Evolutionary conservation across 1,140 invertebrate genomes (phyloP).

Genomic region (Asobara japonica): DNA sequence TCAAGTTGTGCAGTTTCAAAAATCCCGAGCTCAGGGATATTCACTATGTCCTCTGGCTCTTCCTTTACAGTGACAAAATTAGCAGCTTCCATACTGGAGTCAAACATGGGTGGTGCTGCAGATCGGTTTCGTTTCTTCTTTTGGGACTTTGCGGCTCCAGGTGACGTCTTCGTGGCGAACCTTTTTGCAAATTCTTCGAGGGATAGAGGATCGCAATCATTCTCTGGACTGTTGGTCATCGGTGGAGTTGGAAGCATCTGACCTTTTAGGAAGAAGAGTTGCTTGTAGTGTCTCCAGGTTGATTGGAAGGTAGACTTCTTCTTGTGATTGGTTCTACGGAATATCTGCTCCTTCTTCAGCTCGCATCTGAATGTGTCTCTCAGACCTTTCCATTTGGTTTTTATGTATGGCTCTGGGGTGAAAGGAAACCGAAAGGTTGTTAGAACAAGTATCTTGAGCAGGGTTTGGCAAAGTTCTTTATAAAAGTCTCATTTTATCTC

Average conservation of each 20-base stretch:
- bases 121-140: neutral
- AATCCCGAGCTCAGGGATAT: too few species aligned
- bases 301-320: constrained; percentile 57
- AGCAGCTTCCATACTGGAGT: neutral
- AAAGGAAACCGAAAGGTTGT: neutral
- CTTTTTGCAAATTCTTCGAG: neutral
- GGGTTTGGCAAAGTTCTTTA: too few species aligned
- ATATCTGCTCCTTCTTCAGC: constrained; percentile 62
- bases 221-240: constrained; percentile 54
- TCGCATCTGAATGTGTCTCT: constrained; percentile 65
- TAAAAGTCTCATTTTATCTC: too few species aligned
- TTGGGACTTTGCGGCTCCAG: neutral
- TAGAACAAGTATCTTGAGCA: too few species aligned
- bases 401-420: constrained; percentile 56
- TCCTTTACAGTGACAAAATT: neutral
- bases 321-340: constrained; percentile 55
- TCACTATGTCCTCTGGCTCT: neutral
- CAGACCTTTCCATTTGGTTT: constrained; percentile 66
- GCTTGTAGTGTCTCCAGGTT: constrained; percentile 63
- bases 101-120: neutral
- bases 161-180: neutral
- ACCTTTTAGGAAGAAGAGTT: constrained; percentile 60
- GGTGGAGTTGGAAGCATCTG: constrained; percentile 62
- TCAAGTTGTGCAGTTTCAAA: too few species aligned
- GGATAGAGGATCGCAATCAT: neutral